phyloP scores from a whole-genome alignment of 2,888 invertebrate species.

The Caenorhabditis wallacei region DNA sequence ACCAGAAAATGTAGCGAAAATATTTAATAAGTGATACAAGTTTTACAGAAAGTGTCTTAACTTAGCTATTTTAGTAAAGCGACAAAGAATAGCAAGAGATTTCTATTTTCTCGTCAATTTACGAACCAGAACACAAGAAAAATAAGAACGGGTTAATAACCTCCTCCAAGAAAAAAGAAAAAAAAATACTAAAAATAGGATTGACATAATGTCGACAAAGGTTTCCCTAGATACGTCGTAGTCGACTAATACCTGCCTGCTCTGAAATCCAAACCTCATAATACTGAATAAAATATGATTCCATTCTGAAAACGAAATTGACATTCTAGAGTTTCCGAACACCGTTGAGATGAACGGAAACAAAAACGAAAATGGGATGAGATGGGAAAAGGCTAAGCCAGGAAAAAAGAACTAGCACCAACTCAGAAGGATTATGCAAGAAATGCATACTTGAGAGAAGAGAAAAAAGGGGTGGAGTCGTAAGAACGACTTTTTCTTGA shows the following conservation, averaged over 20 bases:
- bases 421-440: slow-evolving; percentile 39
- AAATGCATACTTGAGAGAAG: slow-evolving; percentile 16
- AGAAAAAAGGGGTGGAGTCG: slow-evolving; percentile 13
- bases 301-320: neutral
- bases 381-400: neutral
- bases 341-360: slow-evolving; percentile 6
- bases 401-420: slow-evolving; percentile 3
- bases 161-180: neutral
- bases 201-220: neutral
- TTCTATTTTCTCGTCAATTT: neutral
- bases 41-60: neutral
- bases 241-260: slow-evolving; percentile 4
- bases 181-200: neutral
- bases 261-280: slow-evolving; percentile 10
- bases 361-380: neutral
- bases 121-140: neutral
- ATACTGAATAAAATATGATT: slow-evolving; percentile 27
- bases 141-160: slow-evolving; percentile 1
- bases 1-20: slow-evolving; percentile 1
- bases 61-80: too few relatives aligned
- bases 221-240: slow-evolving; percentile 6
- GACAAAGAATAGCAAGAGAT: too few relatives aligned
- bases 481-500: slow-evolving; percentile 29
- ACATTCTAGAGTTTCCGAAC: neutral
- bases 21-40: neutral